These are phyloP conservation scores for Phalacrocorax brasilianus DNA, from an alignment of 2,113 vertebrate species.

Conservation along the genomic window DNA sequence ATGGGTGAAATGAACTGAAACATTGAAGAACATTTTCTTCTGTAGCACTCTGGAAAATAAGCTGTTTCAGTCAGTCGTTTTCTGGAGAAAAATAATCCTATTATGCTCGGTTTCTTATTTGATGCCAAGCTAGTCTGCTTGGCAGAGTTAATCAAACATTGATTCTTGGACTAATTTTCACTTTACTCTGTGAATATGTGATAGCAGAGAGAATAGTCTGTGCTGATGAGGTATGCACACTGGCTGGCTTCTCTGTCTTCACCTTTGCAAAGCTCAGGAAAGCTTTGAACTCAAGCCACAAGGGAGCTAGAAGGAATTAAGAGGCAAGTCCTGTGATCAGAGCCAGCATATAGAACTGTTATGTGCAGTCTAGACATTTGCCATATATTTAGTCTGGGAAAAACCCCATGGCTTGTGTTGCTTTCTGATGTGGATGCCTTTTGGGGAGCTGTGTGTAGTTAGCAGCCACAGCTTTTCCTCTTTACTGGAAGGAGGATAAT, in stretches of 20 bases:
- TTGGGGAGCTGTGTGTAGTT: neutral
- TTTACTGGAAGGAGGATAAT: neutral
- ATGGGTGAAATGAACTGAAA: conserved; percentile 31
- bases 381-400: neutral
- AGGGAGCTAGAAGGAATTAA: neutral
- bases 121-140: neutral
- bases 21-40: conserved; percentile 13
- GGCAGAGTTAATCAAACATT: conserved; percentile 50
- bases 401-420: neutral
- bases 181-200: conserved; percentile 10
- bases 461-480: neutral
- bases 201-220: neutral
- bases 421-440: neutral
- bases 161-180: conserved; percentile 36
- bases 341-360: neutral
- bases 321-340: neutral
- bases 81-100: neutral
- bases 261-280: neutral
- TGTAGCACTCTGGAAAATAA: conserved; percentile 3
- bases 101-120: conserved; percentile 23
- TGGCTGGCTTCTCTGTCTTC: neutral
- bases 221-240: neutral
- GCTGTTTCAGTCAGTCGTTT: neutral
- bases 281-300: neutral
- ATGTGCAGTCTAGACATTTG: neutral